Base-by-base conservation (phyloP, 1,140 invertebrate genomes). In the Drosophila biarmipes region DNA sequence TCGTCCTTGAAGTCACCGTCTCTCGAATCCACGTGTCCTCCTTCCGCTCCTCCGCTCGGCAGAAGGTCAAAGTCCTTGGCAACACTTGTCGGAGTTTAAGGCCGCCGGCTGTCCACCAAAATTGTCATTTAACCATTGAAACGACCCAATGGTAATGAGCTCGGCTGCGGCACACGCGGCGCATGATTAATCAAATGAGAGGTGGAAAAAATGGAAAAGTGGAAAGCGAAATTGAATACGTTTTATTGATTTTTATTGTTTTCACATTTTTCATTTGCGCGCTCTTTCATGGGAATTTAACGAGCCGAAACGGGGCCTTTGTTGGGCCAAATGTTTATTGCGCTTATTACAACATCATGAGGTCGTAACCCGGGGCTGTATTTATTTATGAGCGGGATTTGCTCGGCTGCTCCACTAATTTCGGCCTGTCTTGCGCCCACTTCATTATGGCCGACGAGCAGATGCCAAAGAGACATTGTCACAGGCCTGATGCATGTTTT, bases 171-270 rank as follows among this genome's bases (percentile, higher is more conserved):
- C 64, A 76, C 75, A 75, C 64, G 66, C 62, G 75, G 46, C 55
- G 51, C 66, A 73, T 80, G 80, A 85, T 86, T 86, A 80, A 85
- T 78, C 42, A 73, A 80, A 77, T 31, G 57, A 21, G 48, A 40
- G 40, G 42, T 10, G 35, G 17, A 37, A 40, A 12, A 31, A n/a
- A n/a, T n/a, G n/a, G n/a, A n/a, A n/a, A 17, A 56, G 6, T 1
- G 31, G 29, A 11, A 24, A 11, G 12, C 59, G 63, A 69, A 69
- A 69, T 48, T 56, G 35, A 69, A 75, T 71, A 64, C 51, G 45
- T 74, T 75, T 71, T 66, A 72, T 85, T 87, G 78, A 81, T 81
- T 81, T 69, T 56, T 37, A 58, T 40, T 57, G 51, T 21, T 38
- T 74, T 56, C 55, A 14, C 45, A 56, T 58, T 84, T 67, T 46